Percentiles rank a stretch among this genome's conserved stretches.
Evolutionary conservation across 2,797 vertebrate species (phyloP).

Genomic region (Gadopsis bispinosus): DNA sequence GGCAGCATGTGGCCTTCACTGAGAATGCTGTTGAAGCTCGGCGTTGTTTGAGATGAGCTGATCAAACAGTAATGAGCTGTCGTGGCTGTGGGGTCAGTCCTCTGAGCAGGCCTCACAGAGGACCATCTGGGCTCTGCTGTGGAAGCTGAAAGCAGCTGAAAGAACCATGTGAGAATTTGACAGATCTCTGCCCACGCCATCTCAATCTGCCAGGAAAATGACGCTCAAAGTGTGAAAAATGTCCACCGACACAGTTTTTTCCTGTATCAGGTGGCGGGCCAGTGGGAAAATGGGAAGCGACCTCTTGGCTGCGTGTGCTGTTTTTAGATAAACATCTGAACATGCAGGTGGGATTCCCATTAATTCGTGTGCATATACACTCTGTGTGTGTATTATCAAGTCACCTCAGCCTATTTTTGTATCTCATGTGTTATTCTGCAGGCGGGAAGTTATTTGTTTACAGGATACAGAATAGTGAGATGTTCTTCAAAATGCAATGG

Average conservation of each 20-base stretch:
- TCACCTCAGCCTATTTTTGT: conserved; percentile 39
- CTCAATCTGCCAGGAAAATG: conserved; percentile 63
- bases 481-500: conserved; percentile 59
- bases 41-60: conserved; percentile 51
- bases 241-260: conserved; percentile 60
- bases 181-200: conserved; percentile 56
- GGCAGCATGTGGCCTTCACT: conserved; percentile 24
- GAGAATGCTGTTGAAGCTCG: conserved; percentile 17
- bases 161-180: conserved; percentile 65
- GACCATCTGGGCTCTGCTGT: conserved; percentile 63
- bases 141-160: conserved; percentile 59
- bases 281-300: conserved; percentile 77
- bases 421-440: conserved; percentile 31
- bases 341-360: conserved; percentile 71
- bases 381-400: conserved; percentile 44
- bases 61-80: conserved; percentile 62
- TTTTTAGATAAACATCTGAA: conserved; percentile 75
- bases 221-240: conserved; percentile 67
- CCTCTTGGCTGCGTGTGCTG: conserved; percentile 52
- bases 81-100: conserved; percentile 36
- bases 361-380: conserved; percentile 32
- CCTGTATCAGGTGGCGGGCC: conserved; percentile 62
- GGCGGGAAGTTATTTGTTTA: conserved; percentile 73
- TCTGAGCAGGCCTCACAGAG: conserved; percentile 33
- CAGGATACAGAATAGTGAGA: conserved; percentile 71